These are phyloP conservation scores for Lindbergichthys nudifrons DNA, from an alignment of 2,797 vertebrate species.

Conservation along the genomic window DNA sequence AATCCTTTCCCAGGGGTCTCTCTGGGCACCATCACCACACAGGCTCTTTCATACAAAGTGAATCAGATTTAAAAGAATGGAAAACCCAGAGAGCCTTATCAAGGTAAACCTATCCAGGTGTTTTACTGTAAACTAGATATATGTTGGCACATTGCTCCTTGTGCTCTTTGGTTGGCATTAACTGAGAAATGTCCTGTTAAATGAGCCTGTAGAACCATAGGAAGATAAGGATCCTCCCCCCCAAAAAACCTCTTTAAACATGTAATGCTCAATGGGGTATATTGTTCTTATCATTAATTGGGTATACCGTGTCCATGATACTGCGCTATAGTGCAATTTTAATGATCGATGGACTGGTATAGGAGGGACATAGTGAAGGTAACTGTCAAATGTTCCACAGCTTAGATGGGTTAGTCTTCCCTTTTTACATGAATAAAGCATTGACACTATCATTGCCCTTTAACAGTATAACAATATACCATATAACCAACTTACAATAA, in stretches of 20 bases:
- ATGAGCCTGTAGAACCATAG: slow-evolving; percentile 17
- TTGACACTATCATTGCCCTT: neutral
- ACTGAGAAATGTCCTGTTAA: slow-evolving; percentile 54
- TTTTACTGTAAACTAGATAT: slow-evolving; percentile 46
- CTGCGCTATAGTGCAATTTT: neutral
- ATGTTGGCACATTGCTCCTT: slow-evolving; percentile 60
- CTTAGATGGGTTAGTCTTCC: neutral
- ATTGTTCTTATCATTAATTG: neutral
- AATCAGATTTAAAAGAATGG: slow-evolving; percentile 53
- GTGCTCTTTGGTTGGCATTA: slow-evolving; percentile 42
- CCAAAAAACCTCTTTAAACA: slow-evolving; percentile 9
- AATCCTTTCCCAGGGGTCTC: slow-evolving; percentile 54
- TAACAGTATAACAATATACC: neutral
- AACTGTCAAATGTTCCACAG: neutral
- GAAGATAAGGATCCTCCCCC: slow-evolving; percentile 9
- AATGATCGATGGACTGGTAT: neutral
- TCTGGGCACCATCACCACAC: slow-evolving; percentile 43
- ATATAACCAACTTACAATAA: neutral
- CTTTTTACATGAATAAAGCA: neutral
- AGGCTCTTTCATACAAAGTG: slow-evolving; percentile 57
- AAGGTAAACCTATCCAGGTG: slow-evolving; percentile 70
- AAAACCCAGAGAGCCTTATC: slow-evolving; percentile 56
- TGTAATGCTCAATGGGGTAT: neutral
- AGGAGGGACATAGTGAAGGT: neutral
- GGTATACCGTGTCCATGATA: neutral